phyloP scores from a whole-genome alignment of 2,888 invertebrate genomes.

The Mycalesis mineus region DNA sequence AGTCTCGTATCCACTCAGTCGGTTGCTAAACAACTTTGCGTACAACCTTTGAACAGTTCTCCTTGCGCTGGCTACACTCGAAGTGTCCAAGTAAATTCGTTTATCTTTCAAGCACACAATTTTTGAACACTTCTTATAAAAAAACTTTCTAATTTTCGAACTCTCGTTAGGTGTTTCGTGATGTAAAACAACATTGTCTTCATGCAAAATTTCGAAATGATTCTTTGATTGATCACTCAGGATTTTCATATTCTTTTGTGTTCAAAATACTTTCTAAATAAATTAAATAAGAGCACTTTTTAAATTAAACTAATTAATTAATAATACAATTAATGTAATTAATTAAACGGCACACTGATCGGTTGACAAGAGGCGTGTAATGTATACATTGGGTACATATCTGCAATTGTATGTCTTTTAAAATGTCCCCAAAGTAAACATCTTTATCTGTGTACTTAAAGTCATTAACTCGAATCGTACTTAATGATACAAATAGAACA shows the following conservation, averaged over 20 bases:
- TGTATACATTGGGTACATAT: constrained; percentile 31
- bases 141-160: constrained; percentile 49
- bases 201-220: constrained; percentile 33
- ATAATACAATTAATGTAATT: background rate
- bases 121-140: constrained; percentile 44
- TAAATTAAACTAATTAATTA: background rate
- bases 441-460: constrained; percentile 50
- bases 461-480: constrained; percentile 51
- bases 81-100: constrained; percentile 53
- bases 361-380: constrained; percentile 24
- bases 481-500: constrained; percentile 33
- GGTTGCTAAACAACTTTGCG: constrained; percentile 56
- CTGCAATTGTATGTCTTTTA: constrained; percentile 32
- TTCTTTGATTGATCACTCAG: constrained; percentile 22
- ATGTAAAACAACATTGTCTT: constrained; percentile 27
- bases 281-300: background rate
- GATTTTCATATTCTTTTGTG: constrained; percentile 22
- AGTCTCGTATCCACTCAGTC: constrained; percentile 78
- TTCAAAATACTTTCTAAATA: background rate
- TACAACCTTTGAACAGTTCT: constrained; percentile 62
- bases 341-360: constrained; percentile 9
- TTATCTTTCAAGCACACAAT: constrained; percentile 45
- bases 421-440: constrained; percentile 47
- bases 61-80: constrained; percentile 57
- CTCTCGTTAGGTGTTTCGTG: constrained; percentile 39